phyloP scores from a whole-genome alignment of 2,888 invertebrate genomes.

The Acleris laterana region DNA sequence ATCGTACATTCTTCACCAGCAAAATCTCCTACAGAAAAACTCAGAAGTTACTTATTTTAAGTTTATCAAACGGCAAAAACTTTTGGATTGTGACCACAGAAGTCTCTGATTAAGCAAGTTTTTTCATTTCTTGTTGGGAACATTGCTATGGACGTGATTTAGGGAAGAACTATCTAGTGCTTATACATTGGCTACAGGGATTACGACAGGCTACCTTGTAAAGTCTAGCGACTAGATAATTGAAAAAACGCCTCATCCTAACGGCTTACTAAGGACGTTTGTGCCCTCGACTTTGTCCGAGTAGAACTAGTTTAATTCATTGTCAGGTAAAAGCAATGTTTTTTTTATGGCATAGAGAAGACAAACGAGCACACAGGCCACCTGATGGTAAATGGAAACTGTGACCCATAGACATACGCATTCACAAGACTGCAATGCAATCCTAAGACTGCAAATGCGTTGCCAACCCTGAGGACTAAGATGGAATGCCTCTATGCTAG shows the following conservation, averaged over 20 bases:
- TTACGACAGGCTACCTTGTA: slow-evolving; percentile 15
- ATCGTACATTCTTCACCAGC: not conserved
- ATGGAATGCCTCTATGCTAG: too few relatives aligned
- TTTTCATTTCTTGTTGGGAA: slow-evolving; percentile 62
- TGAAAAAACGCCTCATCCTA: slow-evolving; percentile 15
- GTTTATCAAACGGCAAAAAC: slow-evolving; percentile 47
- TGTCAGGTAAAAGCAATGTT: too few relatives aligned
- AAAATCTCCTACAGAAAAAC: slow-evolving; percentile 36
- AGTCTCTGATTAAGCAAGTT: slow-evolving; percentile 63
- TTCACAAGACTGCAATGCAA: too few relatives aligned
- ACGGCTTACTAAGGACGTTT: not conserved
- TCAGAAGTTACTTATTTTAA: slow-evolving; percentile 47
- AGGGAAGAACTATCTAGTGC: slow-evolving; percentile 28
- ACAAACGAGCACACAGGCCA: too few relatives aligned
- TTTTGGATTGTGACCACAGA: slow-evolving; percentile 54
- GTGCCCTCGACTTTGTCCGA: too few relatives aligned
- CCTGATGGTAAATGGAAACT: too few relatives aligned
- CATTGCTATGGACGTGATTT: slow-evolving; percentile 53
- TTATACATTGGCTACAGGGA: slow-evolving; percentile 20
- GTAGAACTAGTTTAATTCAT: too few relatives aligned
- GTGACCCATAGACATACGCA: too few relatives aligned
- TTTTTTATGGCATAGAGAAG: too few relatives aligned
- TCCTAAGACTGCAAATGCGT: too few relatives aligned
- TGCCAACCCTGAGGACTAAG: too few relatives aligned
- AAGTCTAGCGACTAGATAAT: slow-evolving; percentile 21